Base-by-base conservation (phyloP, 2,888 invertebrate species). In the Gryllus longicercus region DNA sequence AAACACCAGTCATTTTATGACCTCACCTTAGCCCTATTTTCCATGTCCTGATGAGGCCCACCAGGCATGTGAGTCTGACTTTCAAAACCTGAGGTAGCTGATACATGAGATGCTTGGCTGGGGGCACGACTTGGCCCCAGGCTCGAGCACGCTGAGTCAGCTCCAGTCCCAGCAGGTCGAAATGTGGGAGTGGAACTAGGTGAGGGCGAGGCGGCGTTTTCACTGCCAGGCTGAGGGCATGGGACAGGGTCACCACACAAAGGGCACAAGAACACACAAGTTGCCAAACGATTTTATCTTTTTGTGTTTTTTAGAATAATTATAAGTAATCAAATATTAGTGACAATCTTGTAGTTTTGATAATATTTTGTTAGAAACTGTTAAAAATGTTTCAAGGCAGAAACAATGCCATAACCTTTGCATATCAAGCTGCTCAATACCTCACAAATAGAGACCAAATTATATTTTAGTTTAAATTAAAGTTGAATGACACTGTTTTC, bases 51-150 rank as follows among this genome's bases (percentile, higher is more conserved):
- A 74, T 79, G 18, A 21, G 16, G 16, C 50, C 25, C 21, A 38
- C 50, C 38, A 77, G 21, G 51, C 75, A 76, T 50, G 51, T 63
- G 23, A 50, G 14, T 78, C 50, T 50, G 23, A 78, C 84, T 84
- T 81, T 85, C 84, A 78, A 84, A 85, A 12, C 84, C 85, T 12
- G 85, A 85, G 75, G 84, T 82, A 50, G 83, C 84, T 83, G 88
- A 88, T 78, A 87, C 87, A 81, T 88, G 88, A 80, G 89, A 89
- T 50, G 88, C 87, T 77, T 88, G 88, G 83, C 88, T 88, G 5
- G 89, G 87, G 14, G 89, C 88, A 84, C 89, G 86, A 83, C 89
- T 89, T 77, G 88, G 88, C 82, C 88, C 88, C 82, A 88, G 84
- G 84, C 88, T 88, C 79, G 89, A 88, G 83, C 88, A 88, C 51